These are phyloP conservation scores for Theodoxus fluviatilis DNA, from an alignment of 2,888 invertebrate genomes.

Conservation along the genomic window DNA sequence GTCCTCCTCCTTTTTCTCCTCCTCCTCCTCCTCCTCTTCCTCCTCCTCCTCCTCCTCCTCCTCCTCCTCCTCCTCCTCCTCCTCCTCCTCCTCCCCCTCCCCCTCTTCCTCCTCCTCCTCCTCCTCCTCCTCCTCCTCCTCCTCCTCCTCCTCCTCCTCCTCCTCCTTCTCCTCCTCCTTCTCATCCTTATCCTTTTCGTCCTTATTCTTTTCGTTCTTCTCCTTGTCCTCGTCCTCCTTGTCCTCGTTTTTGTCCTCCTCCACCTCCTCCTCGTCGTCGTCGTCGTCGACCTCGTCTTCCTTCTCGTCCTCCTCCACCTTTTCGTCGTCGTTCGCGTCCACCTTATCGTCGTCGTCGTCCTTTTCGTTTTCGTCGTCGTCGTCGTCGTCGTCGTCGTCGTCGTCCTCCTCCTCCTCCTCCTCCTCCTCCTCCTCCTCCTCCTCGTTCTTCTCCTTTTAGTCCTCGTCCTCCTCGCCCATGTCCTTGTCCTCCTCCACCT, in stretches of 20 bases:
- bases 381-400: no score
- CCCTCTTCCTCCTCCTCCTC: constrained; percentile 17
- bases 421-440: no score
- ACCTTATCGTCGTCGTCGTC: no score
- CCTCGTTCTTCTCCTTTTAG: no score
- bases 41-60: constrained; percentile 16
- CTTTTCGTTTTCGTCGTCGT: no score
- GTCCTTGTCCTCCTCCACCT: no score
- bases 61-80: constrained; percentile 9
- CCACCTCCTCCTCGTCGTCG: neutral
- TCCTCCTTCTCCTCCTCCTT: constrained; percentile 11
- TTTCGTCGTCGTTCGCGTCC: no score
- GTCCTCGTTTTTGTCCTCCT: neutral
- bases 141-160: constrained; percentile 18
- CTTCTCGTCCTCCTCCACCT: no score
- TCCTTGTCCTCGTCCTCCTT: neutral
- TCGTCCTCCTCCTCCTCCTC: no score
- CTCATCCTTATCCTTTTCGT: neutral
- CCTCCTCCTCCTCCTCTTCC: neutral
- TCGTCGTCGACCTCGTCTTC: no score
- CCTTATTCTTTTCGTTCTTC: neutral
- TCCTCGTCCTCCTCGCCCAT: no score
- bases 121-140: constrained; percentile 17
- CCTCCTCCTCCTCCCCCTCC: constrained; percentile 20
- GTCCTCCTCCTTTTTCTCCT: constrained; percentile 15